Conservation (phyloP, 2,113 vertebrate species). For the Pangasianodon hypophthalmus region DNA sequence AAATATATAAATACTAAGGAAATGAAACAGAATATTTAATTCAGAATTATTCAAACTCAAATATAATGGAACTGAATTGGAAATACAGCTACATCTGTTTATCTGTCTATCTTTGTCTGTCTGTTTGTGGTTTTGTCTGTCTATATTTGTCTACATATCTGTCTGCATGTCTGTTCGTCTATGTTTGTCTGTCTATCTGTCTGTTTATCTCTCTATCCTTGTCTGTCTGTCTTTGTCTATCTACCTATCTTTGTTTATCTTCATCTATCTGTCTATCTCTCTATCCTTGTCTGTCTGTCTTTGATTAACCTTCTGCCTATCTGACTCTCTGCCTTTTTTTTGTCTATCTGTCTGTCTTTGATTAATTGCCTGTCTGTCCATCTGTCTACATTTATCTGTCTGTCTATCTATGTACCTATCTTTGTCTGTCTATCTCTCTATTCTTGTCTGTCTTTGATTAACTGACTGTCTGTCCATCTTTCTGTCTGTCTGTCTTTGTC, state of each 20-base stretch:
- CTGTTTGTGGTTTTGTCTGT: no score
- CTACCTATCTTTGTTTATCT: neutral
- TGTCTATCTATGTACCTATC: neutral
- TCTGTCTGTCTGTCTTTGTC: no score
- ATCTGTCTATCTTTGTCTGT: no score
- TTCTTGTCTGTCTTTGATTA: no score
- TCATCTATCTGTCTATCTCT: neutral
- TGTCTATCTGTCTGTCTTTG: neutral
- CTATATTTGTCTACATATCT: no score
- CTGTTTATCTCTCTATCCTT: no score
- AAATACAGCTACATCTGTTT: neutral
- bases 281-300: no score
- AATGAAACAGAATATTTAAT: neutral
- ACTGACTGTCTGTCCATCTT: no score
- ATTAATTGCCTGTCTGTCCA: neutral
- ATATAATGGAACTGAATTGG: neutral
- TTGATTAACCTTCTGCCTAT: neutral
- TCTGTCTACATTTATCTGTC: neutral
- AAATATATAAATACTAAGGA: neutral
- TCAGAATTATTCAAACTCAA: neutral
- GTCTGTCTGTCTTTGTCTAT: no score
- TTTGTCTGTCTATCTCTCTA: neutral
- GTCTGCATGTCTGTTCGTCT: no score
- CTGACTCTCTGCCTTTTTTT: neutral
- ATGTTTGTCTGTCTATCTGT: no score